Percentiles rank a stretch among this genome's conserved stretches.
Evolutionary conservation across 2,888 invertebrate species (phyloP).

Genomic region (Athrips mouffetella): DNA sequence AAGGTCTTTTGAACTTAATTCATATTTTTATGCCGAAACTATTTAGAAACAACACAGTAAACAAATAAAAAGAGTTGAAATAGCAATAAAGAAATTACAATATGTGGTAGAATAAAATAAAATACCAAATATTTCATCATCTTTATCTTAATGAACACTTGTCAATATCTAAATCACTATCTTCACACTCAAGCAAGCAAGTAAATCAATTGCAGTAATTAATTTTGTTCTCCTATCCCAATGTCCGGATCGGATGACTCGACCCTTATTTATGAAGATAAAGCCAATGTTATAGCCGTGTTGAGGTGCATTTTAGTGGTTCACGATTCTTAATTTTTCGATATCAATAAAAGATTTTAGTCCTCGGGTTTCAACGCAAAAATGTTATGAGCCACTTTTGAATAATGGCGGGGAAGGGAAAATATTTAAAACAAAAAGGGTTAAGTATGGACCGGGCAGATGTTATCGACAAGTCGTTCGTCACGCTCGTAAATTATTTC

Average conservation of each 20-base stretch:
- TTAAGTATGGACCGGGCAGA: constrained; percentile 70
- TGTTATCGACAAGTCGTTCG: constrained; percentile 74
- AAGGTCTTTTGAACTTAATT: too few relatives aligned
- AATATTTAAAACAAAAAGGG: constrained; percentile 72
- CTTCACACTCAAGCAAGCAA: constrained; percentile 40
- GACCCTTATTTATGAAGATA: constrained; percentile 53
- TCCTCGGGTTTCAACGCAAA: constrained; percentile 60
- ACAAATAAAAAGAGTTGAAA: neutral
- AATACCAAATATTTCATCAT: constrained; percentile 3
- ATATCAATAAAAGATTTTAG: constrained; percentile 69
- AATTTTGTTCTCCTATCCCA: constrained; percentile 38
- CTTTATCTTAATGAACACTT: constrained; percentile 15
- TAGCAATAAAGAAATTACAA: neutral
- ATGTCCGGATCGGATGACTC: constrained; percentile 35
- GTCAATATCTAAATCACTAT: constrained; percentile 38
- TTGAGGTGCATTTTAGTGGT: constrained; percentile 50
- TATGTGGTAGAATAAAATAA: neutral
- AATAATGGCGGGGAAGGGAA: constrained; percentile 69
- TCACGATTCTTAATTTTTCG: constrained; percentile 63
- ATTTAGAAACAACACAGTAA: neutral
- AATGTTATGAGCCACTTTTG: constrained; percentile 69
- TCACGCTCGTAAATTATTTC: constrained; percentile 77
- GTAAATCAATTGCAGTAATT: constrained; percentile 47
- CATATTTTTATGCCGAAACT: too few relatives aligned
- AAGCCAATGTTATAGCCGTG: constrained; percentile 42